Evolutionary conservation across 2,888 invertebrate genomes (phyloP).

Genomic region (Cryptosula pallasiana): DNA sequence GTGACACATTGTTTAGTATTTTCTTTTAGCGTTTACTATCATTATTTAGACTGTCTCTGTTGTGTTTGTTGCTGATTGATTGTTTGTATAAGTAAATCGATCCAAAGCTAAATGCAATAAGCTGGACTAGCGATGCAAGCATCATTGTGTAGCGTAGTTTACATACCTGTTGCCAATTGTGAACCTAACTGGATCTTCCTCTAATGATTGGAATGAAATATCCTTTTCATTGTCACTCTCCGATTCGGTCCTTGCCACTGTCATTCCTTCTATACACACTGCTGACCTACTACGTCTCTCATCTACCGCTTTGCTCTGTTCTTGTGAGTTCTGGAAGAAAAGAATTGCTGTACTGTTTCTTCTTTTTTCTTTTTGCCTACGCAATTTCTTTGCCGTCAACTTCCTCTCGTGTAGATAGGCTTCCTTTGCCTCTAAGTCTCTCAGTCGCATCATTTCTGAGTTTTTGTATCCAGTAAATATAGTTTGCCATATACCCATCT

Average conservation of each 20-base stretch:
- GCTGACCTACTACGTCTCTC: not conserved
- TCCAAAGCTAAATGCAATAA: no score
- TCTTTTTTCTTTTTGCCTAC: constrained; percentile 29
- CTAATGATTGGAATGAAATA: not conserved
- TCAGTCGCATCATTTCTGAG: constrained; percentile 26
- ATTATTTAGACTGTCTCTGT: no score
- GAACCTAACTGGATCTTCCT: not conserved
- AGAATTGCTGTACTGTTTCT: constrained; percentile 11
- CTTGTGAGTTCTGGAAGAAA: not conserved
- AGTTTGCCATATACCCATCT: no score
- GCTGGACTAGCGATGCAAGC: no score
- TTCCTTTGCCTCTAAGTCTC: constrained; percentile 41
- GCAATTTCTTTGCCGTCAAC: constrained; percentile 40
- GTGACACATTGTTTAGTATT: no score
- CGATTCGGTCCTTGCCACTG: not conserved
- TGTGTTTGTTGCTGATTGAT: no score
- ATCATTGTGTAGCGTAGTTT: no score
- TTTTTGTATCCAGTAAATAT: no score
- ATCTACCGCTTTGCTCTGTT: not conserved
- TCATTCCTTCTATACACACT: not conserved
- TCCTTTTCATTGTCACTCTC: not conserved
- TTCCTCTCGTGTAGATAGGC: constrained; percentile 39
- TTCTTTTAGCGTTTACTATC: no score
- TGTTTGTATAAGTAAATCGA: no score
- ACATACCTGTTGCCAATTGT: not conserved